Evolutionary conservation across 2,888 invertebrate species (phyloP).

Genomic region (Eristalis arbustorum): DNA sequence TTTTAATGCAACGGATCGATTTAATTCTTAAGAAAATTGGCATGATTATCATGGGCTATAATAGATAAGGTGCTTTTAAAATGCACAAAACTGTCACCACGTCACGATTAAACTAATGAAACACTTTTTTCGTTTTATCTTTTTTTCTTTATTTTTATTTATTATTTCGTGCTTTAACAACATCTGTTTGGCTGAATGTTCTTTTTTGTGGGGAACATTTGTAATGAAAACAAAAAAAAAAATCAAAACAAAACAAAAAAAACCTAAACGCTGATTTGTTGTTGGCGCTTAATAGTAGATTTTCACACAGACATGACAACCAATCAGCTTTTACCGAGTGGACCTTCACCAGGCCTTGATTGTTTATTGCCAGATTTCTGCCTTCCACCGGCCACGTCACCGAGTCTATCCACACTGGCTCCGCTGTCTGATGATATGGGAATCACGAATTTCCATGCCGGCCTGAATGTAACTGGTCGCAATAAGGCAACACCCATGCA

Average conservation of each 20-base stretch:
- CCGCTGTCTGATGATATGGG: conserved; percentile 81
- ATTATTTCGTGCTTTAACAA: conserved; percentile 61
- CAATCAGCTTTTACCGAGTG: conserved; percentile 82
- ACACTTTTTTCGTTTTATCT: conserved; percentile 31
- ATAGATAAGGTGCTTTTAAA: conserved; percentile 9
- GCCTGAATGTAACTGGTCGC: conserved; percentile 83
- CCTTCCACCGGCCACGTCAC: conserved; percentile 84
- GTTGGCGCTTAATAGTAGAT: conserved; percentile 77
- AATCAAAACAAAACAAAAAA: conserved; percentile 36
- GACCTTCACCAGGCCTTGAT: conserved; percentile 83
- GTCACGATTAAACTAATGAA: conserved; percentile 35
- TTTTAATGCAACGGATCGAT: background rate
- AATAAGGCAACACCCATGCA: conserved; percentile 92
- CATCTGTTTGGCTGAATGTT: conserved; percentile 47
- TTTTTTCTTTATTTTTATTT: conserved; percentile 31
- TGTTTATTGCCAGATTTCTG: conserved; percentile 83
- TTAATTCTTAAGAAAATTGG: background rate
- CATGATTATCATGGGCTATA: background rate
- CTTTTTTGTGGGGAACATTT: conserved; percentile 36
- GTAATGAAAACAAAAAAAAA: conserved; percentile 25
- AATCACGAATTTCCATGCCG: conserved; percentile 79
- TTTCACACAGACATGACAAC: conserved; percentile 80
- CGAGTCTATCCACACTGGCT: conserved; percentile 80
- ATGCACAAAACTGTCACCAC: conserved; percentile 4
- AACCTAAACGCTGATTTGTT: conserved; percentile 71